Conservation (phyloP, 1,140 invertebrate species). For the Zophobas atratus region DNA sequence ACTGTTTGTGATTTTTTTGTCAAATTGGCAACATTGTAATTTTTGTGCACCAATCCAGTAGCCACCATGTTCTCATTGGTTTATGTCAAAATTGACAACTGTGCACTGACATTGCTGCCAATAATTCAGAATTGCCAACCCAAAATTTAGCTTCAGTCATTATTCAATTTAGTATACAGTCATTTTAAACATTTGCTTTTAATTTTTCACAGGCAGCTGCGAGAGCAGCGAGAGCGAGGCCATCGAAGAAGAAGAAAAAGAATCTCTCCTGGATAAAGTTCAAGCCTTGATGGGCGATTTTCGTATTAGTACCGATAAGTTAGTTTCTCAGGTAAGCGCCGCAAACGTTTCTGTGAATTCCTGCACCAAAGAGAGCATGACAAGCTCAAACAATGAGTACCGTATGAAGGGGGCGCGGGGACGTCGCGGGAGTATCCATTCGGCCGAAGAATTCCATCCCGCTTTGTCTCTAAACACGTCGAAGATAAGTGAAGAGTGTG, state of each 20-base stretch:
- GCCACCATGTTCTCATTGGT: slow-evolving; percentile 48
- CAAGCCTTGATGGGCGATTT: slow-evolving; percentile 81
- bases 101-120: too few relatives aligned
- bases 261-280: slow-evolving; percentile 79
- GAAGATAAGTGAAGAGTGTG: slow-evolving; percentile 55
- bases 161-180: slow-evolving; percentile 70
- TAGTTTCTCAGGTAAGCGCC: slow-evolving; percentile 69
- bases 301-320: slow-evolving; percentile 77
- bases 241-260: slow-evolving; percentile 72
- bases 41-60: too few relatives aligned
- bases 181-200: neutral
- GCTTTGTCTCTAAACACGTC: slow-evolving; percentile 52
- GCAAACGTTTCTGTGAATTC: slow-evolving; percentile 46
- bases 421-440: slow-evolving; percentile 64
- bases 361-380: slow-evolving; percentile 58
- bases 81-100: too few relatives aligned
- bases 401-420: slow-evolving; percentile 62
- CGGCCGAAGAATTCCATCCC: slow-evolving; percentile 56
- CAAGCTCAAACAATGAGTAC: slow-evolving; percentile 62
- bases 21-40: too few relatives aligned
- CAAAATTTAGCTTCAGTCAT: slow-evolving; percentile 58
- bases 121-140: too few relatives aligned
- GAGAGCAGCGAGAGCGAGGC: slow-evolving; percentile 71
- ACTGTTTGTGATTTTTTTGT: too few relatives aligned
- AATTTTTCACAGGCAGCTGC: neutral